Conservation (phyloP, 2,888 invertebrate genomes). For the Dicranocentrus wangi region DNA sequence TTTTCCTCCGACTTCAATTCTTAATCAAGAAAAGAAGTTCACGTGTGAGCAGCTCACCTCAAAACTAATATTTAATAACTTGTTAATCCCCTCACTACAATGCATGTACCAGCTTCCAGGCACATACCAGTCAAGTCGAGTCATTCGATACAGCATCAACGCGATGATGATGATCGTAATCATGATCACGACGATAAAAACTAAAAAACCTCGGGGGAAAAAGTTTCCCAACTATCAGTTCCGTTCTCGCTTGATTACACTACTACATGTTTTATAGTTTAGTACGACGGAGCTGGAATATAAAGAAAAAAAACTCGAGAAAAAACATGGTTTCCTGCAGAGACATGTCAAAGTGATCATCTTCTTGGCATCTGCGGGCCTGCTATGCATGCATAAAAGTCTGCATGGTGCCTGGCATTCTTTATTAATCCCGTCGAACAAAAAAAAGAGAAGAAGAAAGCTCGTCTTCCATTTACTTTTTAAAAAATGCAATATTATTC, state of each 20-base stretch:
- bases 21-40: too few relatives aligned
- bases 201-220: too few relatives aligned
- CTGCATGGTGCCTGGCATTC: constrained; percentile 36
- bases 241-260: not conserved
- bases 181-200: constrained; percentile 31
- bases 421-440: constrained; percentile 28
- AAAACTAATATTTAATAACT: too few relatives aligned
- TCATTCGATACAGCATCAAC: too few relatives aligned
- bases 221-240: too few relatives aligned
- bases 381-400: constrained; percentile 24
- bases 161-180: constrained; percentile 32
- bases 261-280: too few relatives aligned
- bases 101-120: too few relatives aligned
- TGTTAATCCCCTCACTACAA: too few relatives aligned
- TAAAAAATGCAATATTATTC: not conserved
- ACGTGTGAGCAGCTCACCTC: too few relatives aligned
- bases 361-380: constrained; percentile 41
- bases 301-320: constrained; percentile 37
- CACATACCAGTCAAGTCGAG: too few relatives aligned
- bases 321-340: constrained; percentile 48
- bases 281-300: not conserved
- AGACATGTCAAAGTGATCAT: constrained; percentile 44
- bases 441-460: not conserved
- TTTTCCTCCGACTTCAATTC: too few relatives aligned
- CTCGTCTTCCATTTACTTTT: too few relatives aligned